phyloP scores from a whole-genome alignment of 2,797 vertebrate genomes.

The Schizothorax lantsangensis region DNA sequence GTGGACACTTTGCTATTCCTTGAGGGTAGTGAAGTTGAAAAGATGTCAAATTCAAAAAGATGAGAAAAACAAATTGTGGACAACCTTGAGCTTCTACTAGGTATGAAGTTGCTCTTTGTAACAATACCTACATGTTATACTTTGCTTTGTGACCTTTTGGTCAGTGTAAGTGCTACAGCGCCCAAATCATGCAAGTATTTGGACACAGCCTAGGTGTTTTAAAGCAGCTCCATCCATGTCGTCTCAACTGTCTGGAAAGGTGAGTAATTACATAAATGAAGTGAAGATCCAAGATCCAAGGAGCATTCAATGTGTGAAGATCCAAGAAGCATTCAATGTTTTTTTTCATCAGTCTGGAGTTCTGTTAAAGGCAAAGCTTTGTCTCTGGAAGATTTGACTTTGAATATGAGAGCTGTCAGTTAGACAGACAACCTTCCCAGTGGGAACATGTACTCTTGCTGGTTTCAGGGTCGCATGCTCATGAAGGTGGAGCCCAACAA shows the following conservation, averaged over 20 bases:
- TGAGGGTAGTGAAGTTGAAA: background rate
- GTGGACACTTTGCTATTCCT: background rate
- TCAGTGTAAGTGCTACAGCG: background rate
- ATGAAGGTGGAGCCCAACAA: constrained; percentile 13
- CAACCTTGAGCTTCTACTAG: background rate
- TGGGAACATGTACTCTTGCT: constrained; percentile 2
- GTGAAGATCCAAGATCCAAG: constrained; percentile 13
- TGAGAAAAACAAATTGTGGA: background rate
- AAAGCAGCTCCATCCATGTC: background rate
- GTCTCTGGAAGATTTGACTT: constrained; percentile 33
- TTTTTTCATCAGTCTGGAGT: constrained; percentile 15
- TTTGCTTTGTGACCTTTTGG: background rate
- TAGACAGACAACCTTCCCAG: constrained; percentile 34
- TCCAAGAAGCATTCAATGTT: constrained; percentile 19
- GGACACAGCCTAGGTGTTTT: background rate
- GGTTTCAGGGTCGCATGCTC: constrained; percentile 43
- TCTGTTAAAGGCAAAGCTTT: constrained; percentile 8
- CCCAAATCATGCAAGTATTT: background rate
- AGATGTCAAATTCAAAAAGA: background rate
- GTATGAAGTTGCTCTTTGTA: background rate
- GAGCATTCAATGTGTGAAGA: background rate
- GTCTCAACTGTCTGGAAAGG: constrained; percentile 23
- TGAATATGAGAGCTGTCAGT: constrained; percentile 21
- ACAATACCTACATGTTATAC: background rate
- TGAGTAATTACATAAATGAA: constrained; percentile 10